Evolutionary conservation across 1,140 invertebrate genomes (phyloP).

Genomic region (Drosophila arawakana): DNA sequence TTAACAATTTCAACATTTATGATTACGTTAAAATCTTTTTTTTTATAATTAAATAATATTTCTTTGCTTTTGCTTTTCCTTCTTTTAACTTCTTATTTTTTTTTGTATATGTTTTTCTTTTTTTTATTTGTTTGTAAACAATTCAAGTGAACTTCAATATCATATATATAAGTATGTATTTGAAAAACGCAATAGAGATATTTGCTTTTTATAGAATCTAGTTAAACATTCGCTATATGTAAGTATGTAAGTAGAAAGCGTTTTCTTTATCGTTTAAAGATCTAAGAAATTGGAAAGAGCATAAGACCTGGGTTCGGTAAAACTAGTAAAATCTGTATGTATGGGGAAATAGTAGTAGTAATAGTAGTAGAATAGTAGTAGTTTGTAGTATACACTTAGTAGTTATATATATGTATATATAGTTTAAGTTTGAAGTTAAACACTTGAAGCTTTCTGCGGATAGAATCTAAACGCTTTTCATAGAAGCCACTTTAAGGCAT

Average conservation of each 20-base stretch:
- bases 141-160: conserved; percentile 71
- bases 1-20: conserved; percentile 79
- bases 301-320: conserved; percentile 61
- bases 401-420: conserved; percentile 3
- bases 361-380: conserved; percentile 20
- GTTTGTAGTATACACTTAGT: conserved; percentile 4
- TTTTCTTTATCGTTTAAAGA: conserved; percentile 54
- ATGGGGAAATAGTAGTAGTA: conserved; percentile 37
- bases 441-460: conserved; percentile 17
- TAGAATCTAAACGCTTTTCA: conserved; percentile 59
- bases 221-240: conserved; percentile 73
- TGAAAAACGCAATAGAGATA: conserved; percentile 72
- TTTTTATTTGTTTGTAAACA: conserved; percentile 53
- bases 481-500: conserved; percentile 75
- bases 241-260: conserved; percentile 62
- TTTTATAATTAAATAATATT: conserved; percentile 27
- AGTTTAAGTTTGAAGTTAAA: conserved; percentile 17
- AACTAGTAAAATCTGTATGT: conserved; percentile 49
- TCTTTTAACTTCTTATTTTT: conserved; percentile 24
- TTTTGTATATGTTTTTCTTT: conserved; percentile 16
- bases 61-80: conserved; percentile 15
- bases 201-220: conserved; percentile 67
- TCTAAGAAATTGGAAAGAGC: conserved; percentile 55
- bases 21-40: conserved; percentile 76
- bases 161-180: conserved; percentile 60